Evolutionary conservation across 2,888 invertebrate species (phyloP).

Genomic region (Netelia melanura): DNA sequence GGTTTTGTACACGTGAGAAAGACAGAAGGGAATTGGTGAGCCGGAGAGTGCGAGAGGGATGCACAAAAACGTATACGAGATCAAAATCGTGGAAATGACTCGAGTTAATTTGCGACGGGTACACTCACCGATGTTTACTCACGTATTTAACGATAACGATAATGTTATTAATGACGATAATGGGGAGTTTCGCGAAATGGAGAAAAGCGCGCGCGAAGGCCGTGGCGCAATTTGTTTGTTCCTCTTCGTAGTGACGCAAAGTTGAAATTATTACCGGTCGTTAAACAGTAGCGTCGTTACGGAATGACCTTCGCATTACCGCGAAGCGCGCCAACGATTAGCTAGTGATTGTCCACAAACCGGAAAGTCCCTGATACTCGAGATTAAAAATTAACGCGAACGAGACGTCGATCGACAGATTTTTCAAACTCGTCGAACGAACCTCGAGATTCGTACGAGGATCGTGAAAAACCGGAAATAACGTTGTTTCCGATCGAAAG

Average conservation of each 20-base stretch:
- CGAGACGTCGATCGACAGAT: no score
- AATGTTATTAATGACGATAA: not conserved
- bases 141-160: conserved; percentile 14
- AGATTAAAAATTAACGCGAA: no score
- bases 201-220: no score
- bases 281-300: not conserved
- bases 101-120: conserved; percentile 64
- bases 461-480: no score
- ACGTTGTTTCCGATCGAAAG: no score
- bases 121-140: conserved; percentile 28
- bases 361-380: not conserved
- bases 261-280: not conserved
- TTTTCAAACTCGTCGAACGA: no score
- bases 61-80: conserved; percentile 24
- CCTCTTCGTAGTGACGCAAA: not conserved
- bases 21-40: conserved; percentile 29
- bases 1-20: conserved; percentile 42
- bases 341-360: not conserved
- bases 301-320: not conserved
- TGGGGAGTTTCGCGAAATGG: no score
- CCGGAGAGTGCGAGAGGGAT: not conserved
- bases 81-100: conserved; percentile 48
- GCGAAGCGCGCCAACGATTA: not conserved
- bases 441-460: no score
- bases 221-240: no score